Conservation (phyloP, 2,888 invertebrate genomes). For the Argynnis bischoffii region DNA sequence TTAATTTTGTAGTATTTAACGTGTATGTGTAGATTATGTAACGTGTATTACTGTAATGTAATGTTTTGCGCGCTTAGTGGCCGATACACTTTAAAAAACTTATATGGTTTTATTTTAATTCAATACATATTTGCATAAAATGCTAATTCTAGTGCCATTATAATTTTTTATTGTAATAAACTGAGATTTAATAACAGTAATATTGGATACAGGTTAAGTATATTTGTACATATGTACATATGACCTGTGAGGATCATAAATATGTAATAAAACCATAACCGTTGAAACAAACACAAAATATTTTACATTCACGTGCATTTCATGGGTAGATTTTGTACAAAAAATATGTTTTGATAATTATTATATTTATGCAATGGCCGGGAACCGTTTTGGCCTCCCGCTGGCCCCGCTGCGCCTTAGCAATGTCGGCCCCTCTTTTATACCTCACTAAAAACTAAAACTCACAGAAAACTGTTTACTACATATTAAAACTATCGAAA, state of each 20-base stretch:
- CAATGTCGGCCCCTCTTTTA: constrained; percentile 65
- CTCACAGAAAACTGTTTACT: constrained; percentile 45
- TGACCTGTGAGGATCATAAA: constrained; percentile 12
- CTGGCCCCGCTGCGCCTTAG: constrained; percentile 56
- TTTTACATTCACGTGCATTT: constrained; percentile 36
- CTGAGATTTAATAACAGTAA: too few relatives aligned
- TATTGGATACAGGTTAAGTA: too few relatives aligned
- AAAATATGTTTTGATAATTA: constrained; percentile 59
- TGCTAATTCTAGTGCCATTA: too few relatives aligned
- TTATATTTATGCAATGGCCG: constrained; percentile 66
- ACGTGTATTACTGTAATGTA: too few relatives aligned
- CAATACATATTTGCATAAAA: too few relatives aligned
- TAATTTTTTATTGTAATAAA: too few relatives aligned
- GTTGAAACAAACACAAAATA: constrained; percentile 29
- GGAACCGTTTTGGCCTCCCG: constrained; percentile 60
- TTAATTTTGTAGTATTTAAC: too few relatives aligned
- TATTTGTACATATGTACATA: not conserved
- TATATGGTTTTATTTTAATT: too few relatives aligned
- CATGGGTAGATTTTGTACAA: constrained; percentile 39
- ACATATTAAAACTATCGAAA: constrained; percentile 49
- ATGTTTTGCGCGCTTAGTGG: too few relatives aligned
- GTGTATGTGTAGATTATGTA: too few relatives aligned
- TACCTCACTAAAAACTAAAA: constrained; percentile 68
- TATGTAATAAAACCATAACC: constrained; percentile 29
- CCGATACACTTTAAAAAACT: too few relatives aligned